phyloP scores from a whole-genome alignment of 2,797 vertebrate genomes.

The Myiotriccus ornatus region DNA sequence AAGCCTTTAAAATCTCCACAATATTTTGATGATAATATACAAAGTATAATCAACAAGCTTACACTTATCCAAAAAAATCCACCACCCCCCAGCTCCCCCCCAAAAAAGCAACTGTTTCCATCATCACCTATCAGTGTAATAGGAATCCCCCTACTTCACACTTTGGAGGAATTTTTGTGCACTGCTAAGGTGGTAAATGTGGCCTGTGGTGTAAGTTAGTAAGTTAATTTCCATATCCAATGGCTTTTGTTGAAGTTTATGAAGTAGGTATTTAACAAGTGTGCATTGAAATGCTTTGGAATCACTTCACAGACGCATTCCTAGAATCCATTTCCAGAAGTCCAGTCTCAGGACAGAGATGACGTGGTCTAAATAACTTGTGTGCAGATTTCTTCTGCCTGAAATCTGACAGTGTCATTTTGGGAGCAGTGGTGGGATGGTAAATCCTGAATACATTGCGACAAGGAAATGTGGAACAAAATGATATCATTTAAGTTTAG shows the following conservation, averaged over 20 bases:
- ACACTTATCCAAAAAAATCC: neutral
- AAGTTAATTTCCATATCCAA: neutral
- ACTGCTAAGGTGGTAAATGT: neutral
- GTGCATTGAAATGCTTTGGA: neutral
- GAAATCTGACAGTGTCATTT: neutral
- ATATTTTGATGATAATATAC: neutral
- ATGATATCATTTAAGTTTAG: neutral
- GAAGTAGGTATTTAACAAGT: neutral
- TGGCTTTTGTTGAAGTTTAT: neutral
- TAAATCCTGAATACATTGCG: neutral
- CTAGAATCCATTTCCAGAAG: neutral
- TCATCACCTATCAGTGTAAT: neutral
- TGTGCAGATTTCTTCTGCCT: neutral
- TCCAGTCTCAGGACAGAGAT: neutral
- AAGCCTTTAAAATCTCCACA: neutral
- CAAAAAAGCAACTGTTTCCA: neutral
- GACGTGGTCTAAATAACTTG: neutral
- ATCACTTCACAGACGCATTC: neutral
- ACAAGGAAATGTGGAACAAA: neutral
- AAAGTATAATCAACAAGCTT: neutral
- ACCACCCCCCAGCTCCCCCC: no score
- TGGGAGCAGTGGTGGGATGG: neutral
- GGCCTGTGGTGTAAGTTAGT: neutral
- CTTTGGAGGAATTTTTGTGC: neutral
- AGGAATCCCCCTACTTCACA: neutral